These are phyloP conservation scores for Limenitis camilla DNA, from an alignment of 2,888 invertebrate species.

Conservation along the genomic window DNA sequence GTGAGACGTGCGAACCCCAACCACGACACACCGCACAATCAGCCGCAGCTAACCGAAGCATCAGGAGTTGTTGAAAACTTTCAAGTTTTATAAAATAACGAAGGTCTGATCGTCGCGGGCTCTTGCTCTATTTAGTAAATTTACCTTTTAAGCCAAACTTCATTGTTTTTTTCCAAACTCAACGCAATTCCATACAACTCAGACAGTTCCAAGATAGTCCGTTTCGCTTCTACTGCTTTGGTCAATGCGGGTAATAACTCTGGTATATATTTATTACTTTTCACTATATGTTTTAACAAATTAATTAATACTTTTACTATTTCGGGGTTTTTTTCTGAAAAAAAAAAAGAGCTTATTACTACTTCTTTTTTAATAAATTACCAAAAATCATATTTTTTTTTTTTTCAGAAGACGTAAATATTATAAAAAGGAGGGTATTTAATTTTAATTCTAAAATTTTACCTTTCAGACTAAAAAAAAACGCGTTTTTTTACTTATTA, in stretches of 20 bases:
- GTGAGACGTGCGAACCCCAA: too few relatives aligned
- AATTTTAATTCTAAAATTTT: too few relatives aligned
- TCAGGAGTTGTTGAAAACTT: too few relatives aligned
- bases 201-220: conserved; percentile 23
- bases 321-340: conserved; percentile 24
- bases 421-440: too few relatives aligned
- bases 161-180: conserved; percentile 6
- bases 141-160: conserved; percentile 22
- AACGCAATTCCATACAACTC: conserved; percentile 37
- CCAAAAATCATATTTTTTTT: too few relatives aligned
- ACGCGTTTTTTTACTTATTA: too few relatives aligned
- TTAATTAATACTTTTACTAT: conserved; percentile 22
- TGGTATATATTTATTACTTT: conserved; percentile 34
- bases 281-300: conserved; percentile 28
- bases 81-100: background rate
- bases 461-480: too few relatives aligned
- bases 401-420: too few relatives aligned
- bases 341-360: too few relatives aligned
- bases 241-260: conserved; percentile 14
- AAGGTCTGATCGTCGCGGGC: background rate
- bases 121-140: background rate
- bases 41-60: too few relatives aligned
- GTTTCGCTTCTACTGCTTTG: conserved; percentile 6
- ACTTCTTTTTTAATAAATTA: too few relatives aligned
- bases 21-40: too few relatives aligned